phyloP scores from a whole-genome alignment of 2,888 invertebrate species.

The Erebia aethiops region DNA sequence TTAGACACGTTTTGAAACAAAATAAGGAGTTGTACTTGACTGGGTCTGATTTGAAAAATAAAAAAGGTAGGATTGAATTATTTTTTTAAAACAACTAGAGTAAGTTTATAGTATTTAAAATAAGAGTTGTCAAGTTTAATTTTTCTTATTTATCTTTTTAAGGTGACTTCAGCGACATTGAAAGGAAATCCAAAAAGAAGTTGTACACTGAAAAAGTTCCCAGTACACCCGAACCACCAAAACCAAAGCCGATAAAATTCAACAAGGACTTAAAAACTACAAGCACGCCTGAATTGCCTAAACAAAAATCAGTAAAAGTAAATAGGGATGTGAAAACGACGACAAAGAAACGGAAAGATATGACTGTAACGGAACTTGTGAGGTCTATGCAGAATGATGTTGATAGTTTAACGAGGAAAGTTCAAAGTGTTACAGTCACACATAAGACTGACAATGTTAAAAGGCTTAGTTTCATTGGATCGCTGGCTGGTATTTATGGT shows the following conservation, averaged over 20 bases:
- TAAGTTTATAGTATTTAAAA: too few species aligned
- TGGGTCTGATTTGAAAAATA: constrained; percentile 62
- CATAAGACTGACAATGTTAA: constrained; percentile 40
- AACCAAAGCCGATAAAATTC: constrained; percentile 42
- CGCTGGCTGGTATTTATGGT: constrained; percentile 74
- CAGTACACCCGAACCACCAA: constrained; percentile 62
- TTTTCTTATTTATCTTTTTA: background rate
- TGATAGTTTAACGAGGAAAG: constrained; percentile 51
- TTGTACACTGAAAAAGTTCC: constrained; percentile 68
- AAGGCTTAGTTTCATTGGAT: constrained; percentile 79
- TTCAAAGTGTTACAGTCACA: constrained; percentile 46
- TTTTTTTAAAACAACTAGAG: too few species aligned
- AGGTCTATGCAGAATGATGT: constrained; percentile 56
- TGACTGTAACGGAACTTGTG: constrained; percentile 71
- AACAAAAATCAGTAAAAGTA: constrained; percentile 42
- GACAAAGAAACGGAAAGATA: constrained; percentile 62
- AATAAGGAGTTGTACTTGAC: constrained; percentile 67
- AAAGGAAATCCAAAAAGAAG: constrained; percentile 67
- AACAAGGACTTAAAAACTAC: constrained; percentile 55
- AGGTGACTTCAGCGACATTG: constrained; percentile 50
- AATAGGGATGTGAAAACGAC: constrained; percentile 55
- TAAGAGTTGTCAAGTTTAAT: background rate
- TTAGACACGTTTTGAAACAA: constrained; percentile 54
- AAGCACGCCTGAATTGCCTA: constrained; percentile 61
- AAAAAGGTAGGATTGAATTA: constrained; percentile 22